These are phyloP conservation scores for Capitulum mitella DNA, from an alignment of 2,888 invertebrate genomes.

Conservation along the genomic window DNA sequence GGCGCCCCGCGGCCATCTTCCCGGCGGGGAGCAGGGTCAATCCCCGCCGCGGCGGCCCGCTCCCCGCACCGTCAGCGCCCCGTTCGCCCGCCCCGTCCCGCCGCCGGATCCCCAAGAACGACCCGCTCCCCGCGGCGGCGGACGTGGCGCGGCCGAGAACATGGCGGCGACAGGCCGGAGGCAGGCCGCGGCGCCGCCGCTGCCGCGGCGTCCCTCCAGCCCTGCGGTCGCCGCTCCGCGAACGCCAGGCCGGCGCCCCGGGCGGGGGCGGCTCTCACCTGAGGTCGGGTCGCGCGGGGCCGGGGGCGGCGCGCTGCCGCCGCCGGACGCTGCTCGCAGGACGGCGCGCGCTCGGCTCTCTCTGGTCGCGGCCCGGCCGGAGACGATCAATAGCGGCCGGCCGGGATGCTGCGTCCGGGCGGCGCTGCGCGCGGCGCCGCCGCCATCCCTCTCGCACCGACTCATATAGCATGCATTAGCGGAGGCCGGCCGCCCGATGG, in stretches of 20 bases:
- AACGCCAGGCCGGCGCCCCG: no score
- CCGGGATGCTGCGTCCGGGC: neutral
- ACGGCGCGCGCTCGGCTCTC: neutral
- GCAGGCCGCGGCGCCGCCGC: neutral
- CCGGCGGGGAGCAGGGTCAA: no score
- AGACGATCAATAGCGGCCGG: neutral
- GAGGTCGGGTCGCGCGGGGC: neutral
- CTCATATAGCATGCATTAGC: conserved; percentile 13
- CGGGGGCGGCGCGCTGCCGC: neutral
- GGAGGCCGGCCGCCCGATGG: neutral
- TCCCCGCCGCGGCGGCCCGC: no score
- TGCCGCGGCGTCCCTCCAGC: neutral
- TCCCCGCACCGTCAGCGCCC: no score
- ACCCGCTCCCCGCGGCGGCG: neutral
- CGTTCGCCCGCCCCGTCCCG: no score
- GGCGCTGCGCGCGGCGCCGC: neutral
- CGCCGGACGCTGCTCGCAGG: neutral
- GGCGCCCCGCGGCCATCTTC: neutral
- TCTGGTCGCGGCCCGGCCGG: neutral
- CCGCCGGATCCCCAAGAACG: no score
- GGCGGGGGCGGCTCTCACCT: conserved; percentile 8
- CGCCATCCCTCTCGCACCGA: neutral
- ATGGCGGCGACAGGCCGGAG: neutral
- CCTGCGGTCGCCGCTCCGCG: neutral
- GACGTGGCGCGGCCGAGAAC: neutral